Percentiles rank a stretch among this genome's conserved stretches.
Evolutionary conservation across 2,113 vertebrate species (phyloP).

Genomic region (Morphnarchus princeps): DNA sequence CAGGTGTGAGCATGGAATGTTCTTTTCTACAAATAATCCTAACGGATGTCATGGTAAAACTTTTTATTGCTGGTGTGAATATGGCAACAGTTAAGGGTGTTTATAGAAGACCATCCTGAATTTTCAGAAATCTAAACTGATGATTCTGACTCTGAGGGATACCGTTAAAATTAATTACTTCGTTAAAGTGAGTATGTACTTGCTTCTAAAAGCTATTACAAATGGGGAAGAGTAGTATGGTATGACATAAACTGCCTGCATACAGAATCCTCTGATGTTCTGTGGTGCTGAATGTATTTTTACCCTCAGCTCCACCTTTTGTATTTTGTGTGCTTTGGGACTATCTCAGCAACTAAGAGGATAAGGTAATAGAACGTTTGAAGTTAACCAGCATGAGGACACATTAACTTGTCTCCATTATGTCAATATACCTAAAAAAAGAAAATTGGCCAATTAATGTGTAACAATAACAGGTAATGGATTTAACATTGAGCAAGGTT

Average conservation of each 20-base stretch:
- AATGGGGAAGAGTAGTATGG: fast-evolving
- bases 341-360: neutral
- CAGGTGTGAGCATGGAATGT: neutral
- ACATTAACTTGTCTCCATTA: conserved; percentile 45
- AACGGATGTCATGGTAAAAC: neutral
- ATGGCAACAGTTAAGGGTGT: neutral
- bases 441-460: conserved; percentile 59
- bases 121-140: neutral
- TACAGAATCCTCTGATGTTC: neutral
- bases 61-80: neutral
- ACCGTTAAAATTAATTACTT: neutral
- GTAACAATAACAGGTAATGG: conserved; percentile 33
- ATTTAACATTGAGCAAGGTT: conserved; percentile 35
- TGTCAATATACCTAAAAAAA: conserved; percentile 34
- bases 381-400: neutral
- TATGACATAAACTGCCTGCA: neutral
- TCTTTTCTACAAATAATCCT: neutral
- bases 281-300: neutral
- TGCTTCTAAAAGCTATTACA: neutral
- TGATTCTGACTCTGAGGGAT: neutral
- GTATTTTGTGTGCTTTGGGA: neutral
- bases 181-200: fast-evolving
- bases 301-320: neutral
- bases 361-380: neutral
- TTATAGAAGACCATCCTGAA: neutral